These are phyloP conservation scores for Diaperis boleti DNA, from an alignment of 2,888 invertebrate genomes.

Conservation along the genomic window DNA sequence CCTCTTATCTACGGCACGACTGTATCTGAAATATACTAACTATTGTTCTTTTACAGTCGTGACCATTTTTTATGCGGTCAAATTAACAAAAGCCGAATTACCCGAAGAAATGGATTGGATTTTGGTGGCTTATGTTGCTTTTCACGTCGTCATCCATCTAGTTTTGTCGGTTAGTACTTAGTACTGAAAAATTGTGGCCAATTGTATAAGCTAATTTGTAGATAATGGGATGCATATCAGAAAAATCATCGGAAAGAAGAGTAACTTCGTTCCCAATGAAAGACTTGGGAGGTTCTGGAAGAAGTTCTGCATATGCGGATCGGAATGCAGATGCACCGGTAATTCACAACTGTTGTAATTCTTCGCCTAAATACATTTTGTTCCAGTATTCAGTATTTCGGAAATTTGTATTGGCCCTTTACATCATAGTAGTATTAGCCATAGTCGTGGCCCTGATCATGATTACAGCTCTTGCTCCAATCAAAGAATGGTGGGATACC, in stretches of 20 bases:
- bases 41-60: conserved; percentile 90
- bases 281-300: conserved; percentile 77
- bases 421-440: conserved; percentile 77
- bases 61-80: conserved; percentile 92
- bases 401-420: conserved; percentile 82
- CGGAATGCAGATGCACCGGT: conserved; percentile 84
- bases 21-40: too few relatives aligned
- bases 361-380: conserved; percentile 53
- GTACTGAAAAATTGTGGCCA: too few relatives aligned
- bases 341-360: conserved; percentile 59
- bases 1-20: too few relatives aligned
- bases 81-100: conserved; percentile 86
- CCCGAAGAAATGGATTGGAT: conserved; percentile 91
- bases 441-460: conserved; percentile 81
- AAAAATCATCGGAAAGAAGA: conserved; percentile 77
- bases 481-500: conserved; percentile 72
- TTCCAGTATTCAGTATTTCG: conserved; percentile 83
- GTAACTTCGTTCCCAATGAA: conserved; percentile 89
- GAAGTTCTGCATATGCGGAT: conserved; percentile 74
- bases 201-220: conserved; percentile 14
- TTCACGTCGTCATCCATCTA: conserved; percentile 90
- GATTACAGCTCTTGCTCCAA: conserved; percentile 81
- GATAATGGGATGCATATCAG: conserved; percentile 83
- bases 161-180: conserved; percentile 81
- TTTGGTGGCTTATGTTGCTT: conserved; percentile 87